A percentile compares a stretch with the other conserved stretches of the same genome.
Evolutionary conservation across 2,888 invertebrate genomes (phyloP).

Genomic region (Xylota sylvarum): DNA sequence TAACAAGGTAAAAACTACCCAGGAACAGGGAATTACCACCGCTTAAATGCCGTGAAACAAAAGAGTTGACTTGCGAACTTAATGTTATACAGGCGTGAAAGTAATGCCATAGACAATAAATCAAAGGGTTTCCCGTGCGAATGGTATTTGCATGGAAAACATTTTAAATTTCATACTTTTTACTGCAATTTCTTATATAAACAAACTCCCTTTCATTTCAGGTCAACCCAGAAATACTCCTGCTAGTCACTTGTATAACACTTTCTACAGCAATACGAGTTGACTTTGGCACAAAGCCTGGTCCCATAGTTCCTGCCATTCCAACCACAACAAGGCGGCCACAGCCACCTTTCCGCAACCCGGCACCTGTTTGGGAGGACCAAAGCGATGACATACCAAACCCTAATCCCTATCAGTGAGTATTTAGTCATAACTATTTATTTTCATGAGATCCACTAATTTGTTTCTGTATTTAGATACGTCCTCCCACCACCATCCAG

Average conservation of each 20-base stretch:
- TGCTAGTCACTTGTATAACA: constrained; percentile 82
- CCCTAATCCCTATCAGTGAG: constrained; percentile 87
- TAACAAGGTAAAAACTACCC: constrained; percentile 29
- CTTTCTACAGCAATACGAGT: constrained; percentile 87
- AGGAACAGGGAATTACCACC: background rate
- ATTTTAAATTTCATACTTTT: background rate
- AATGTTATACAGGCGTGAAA: background rate
- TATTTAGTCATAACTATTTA: constrained; percentile 19
- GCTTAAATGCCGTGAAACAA: constrained; percentile 25
- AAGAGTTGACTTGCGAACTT: constrained; percentile 59
- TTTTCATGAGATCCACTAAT: background rate
- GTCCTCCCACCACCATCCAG: constrained; percentile 84
- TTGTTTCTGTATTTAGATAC: constrained; percentile 79
- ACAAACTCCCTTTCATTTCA: constrained; percentile 63
- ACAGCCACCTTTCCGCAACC: constrained; percentile 86
- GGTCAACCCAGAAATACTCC: constrained; percentile 80
- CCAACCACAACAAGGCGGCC: constrained; percentile 86
- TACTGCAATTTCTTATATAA: background rate
- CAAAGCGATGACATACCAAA: constrained; percentile 87
- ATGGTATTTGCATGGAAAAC: background rate
- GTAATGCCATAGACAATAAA: no score
- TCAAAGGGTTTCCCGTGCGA: no score
- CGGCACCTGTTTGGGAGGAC: constrained; percentile 88
- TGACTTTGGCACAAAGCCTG: constrained; percentile 87
- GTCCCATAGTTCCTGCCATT: constrained; percentile 87